Evolutionary conservation across 2,113 vertebrate species (phyloP), one percentile per base, ranked within the genome.

Genomic region (Bostrychus sinensis): DNA sequence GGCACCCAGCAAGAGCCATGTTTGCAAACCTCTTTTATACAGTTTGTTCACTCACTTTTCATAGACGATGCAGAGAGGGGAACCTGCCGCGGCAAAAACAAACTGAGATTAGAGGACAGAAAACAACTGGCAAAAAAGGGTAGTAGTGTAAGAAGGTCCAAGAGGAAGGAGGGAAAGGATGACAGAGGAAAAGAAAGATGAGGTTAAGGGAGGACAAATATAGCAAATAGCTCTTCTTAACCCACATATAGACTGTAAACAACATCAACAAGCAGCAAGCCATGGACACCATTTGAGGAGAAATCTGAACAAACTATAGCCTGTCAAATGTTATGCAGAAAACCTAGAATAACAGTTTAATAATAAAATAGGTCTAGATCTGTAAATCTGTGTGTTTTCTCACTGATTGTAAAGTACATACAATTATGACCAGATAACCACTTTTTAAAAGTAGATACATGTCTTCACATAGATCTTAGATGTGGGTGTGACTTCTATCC

Each of bases 1-100:
- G 94, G 84, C 92, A 95, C 80, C 94, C 94, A 50, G 95, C 94
- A 87, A 96, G 92, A 90, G 94, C 94, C 94, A 96, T 94, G 74
- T 86, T 88, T 70, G 56, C 2, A 45, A 56, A 56, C 66, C 55
- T 69, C 56, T 69, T 55, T 73, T 66, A 8, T 22, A 85, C 85
- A 92, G 42, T 88, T 84, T 66, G 62, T 50, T 39, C 45, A 77
- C 67, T 79, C 83, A 88, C 84, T 79, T 84, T 78, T 45, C 23
- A 46, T 28, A 42, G 37, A 46, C 54, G 66, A 66, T 12, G 54
- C 26, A 75, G 26, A 68, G 37, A 84, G 36, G 1, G 37, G 54
- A 57, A 75, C 80, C 78, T 84, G 74, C 20, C 46, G 55, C 70
- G 39, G 62, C 30, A 71, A 62, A 3, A 62, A 43, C 34, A 68